A percentile compares a stretch with the other conserved stretches of the same genome.
Conservation (phyloP, 2,888 invertebrate genomes). For the Lasioglossum villosulum region DNA sequence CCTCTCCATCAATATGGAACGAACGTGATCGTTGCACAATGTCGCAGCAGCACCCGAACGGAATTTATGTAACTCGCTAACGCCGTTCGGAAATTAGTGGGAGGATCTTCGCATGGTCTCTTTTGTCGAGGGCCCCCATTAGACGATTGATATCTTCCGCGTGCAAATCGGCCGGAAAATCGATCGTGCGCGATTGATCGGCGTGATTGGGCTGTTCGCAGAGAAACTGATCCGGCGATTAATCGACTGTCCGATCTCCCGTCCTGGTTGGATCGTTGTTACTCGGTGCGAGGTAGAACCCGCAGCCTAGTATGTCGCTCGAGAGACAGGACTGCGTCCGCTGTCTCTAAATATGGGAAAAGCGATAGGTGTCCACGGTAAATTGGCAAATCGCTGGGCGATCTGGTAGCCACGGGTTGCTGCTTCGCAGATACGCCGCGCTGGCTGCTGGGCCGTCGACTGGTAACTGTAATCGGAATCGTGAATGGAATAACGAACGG, state of each 20-base stretch:
- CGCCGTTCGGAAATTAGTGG: slow-evolving; percentile 38
- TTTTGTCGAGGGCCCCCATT: slow-evolving; percentile 27
- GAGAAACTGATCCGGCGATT: neutral
- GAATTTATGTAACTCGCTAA: slow-evolving; percentile 54
- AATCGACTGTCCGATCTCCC: neutral
- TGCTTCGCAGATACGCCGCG: slow-evolving; percentile 2
- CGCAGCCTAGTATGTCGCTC: slow-evolving; percentile 30
- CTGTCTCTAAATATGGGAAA: slow-evolving; percentile 49
- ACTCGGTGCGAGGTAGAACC: neutral
- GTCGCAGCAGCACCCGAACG: slow-evolving; percentile 8
- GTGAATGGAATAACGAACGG: slow-evolving; percentile 64
- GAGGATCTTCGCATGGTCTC: slow-evolving; percentile 16
- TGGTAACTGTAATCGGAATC: slow-evolving; percentile 62
- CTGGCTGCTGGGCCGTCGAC: slow-evolving; percentile 19
- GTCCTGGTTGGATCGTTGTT: neutral
- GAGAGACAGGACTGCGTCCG: neutral
- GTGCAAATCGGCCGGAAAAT: slow-evolving; percentile 8
- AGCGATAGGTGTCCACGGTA: slow-evolving; percentile 37
- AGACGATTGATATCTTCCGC: slow-evolving; percentile 5
- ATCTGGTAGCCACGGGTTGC: slow-evolving; percentile 30
- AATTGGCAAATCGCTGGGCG: slow-evolving; percentile 56
- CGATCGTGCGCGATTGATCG: neutral
- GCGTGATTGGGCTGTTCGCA: neutral
- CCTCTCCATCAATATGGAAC: neutral
- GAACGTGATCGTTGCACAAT: neutral